Evolutionary conservation across 2,113 vertebrate species (phyloP).

Genomic region (Larimichthys polyactis): DNA sequence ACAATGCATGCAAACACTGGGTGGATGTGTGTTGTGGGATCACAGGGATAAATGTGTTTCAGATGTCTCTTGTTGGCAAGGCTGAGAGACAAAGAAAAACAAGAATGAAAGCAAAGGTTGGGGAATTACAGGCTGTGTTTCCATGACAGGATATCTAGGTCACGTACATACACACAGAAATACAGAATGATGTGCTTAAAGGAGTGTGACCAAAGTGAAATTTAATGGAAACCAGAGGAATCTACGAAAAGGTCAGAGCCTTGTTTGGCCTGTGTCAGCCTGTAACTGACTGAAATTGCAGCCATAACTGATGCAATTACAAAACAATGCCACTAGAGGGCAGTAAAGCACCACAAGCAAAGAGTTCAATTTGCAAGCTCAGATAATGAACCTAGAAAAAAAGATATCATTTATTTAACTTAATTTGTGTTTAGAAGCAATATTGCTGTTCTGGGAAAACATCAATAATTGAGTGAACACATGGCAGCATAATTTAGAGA

Average conservation of each 20-base stretch:
- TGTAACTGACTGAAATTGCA: not conserved
- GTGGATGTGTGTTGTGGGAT: constrained; percentile 1
- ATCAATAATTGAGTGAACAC: not conserved
- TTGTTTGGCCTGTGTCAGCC: not conserved
- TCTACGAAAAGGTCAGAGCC: not conserved
- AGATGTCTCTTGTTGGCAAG: not conserved
- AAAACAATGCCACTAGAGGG: constrained; percentile 32
- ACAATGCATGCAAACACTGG: not conserved
- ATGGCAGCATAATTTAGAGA: not conserved
- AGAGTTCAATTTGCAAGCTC: not conserved
- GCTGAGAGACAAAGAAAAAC: constrained; percentile 1
- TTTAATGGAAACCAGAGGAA: not conserved
- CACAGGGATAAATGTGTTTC: constrained; percentile 5
- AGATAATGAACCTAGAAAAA: not conserved
- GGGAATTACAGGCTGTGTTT: not conserved
- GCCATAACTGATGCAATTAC: constrained; percentile 24
- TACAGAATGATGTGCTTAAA: not conserved
- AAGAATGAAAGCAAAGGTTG: not conserved
- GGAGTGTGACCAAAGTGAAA: not conserved
- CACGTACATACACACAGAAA: not conserved
- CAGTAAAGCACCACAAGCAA: constrained; percentile 37
- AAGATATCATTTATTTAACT: no score
- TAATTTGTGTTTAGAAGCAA: not conserved
- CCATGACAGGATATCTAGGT: not conserved
- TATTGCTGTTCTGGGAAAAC: not conserved